phyloP scores from a whole-genome alignment of 2,888 invertebrate species.

The Serrognathus titanus region DNA sequence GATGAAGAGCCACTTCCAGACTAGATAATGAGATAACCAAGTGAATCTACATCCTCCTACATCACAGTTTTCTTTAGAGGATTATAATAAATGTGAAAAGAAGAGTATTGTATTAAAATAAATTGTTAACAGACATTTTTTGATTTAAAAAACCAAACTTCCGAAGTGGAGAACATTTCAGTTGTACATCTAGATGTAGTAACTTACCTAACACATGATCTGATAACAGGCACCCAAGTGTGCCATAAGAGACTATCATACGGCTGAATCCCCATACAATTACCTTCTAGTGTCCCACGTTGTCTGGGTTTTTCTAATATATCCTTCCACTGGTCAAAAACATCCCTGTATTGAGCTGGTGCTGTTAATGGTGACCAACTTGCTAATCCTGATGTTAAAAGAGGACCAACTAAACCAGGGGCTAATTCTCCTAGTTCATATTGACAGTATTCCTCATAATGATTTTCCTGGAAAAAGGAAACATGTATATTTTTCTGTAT shows the following conservation, averaged over 20 bases:
- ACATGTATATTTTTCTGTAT: neutral
- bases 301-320: constrained; percentile 51
- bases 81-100: neutral
- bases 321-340: constrained; percentile 69
- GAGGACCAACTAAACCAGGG: constrained; percentile 77
- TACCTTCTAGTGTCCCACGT: constrained; percentile 48
- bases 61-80: neutral
- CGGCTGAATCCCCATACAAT: constrained; percentile 57
- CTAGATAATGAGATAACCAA: neutral
- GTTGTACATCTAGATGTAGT: constrained; percentile 16
- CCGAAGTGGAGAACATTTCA: constrained; percentile 10
- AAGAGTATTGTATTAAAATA: neutral
- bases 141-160: constrained; percentile 5
- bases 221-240: constrained; percentile 82
- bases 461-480: constrained; percentile 53
- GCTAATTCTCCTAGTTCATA: constrained; percentile 83
- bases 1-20: no score
- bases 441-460: constrained; percentile 74
- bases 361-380: constrained; percentile 76
- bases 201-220: constrained; percentile 69
- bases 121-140: no score
- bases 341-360: constrained; percentile 61
- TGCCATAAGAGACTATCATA: constrained; percentile 87
- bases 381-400: constrained; percentile 71
- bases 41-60: neutral